phyloP scores from a whole-genome alignment of 2,888 invertebrate species.

The Macropis europaea region DNA sequence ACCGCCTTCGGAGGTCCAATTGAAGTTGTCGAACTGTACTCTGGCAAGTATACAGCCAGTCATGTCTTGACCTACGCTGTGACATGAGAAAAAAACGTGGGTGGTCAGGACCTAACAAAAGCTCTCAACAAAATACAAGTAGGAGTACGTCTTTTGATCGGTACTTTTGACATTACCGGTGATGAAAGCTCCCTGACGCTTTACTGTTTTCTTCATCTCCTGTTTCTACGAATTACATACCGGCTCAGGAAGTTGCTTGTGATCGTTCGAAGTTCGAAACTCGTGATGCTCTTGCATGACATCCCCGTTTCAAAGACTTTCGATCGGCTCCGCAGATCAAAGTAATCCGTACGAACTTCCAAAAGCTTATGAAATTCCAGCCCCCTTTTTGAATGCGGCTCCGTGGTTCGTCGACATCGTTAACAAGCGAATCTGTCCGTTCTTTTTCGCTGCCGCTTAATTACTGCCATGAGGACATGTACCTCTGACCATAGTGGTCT shows the following conservation, averaged over 20 bases:
- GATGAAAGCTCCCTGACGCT: too few relatives aligned
- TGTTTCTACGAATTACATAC: constrained; percentile 33
- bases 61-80: too few relatives aligned
- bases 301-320: constrained; percentile 30
- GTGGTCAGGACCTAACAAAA: too few relatives aligned
- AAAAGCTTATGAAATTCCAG: constrained; percentile 49
- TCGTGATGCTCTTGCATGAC: constrained; percentile 44
- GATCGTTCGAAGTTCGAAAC: constrained; percentile 50
- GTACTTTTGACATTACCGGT: too few relatives aligned
- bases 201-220: background rate
- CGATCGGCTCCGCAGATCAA: constrained; percentile 42
- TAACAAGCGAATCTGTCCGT: constrained; percentile 24
- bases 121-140: too few relatives aligned
- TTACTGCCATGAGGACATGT: constrained; percentile 17
- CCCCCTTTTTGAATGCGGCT: constrained; percentile 16
- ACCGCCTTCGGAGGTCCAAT: too few relatives aligned
- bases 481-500: too few relatives aligned
- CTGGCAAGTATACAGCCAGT: too few relatives aligned
- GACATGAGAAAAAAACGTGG: too few relatives aligned
- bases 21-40: too few relatives aligned
- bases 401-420: constrained; percentile 4
- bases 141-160: too few relatives aligned
- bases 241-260: constrained; percentile 18
- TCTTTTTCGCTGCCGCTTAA: constrained; percentile 28
- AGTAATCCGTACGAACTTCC: constrained; percentile 50